A percentile compares a stretch with the other conserved stretches of the same genome.
Evolutionary conservation across 2,888 invertebrate species (phyloP).

Genomic region (Andricus quercusramuli): DNA sequence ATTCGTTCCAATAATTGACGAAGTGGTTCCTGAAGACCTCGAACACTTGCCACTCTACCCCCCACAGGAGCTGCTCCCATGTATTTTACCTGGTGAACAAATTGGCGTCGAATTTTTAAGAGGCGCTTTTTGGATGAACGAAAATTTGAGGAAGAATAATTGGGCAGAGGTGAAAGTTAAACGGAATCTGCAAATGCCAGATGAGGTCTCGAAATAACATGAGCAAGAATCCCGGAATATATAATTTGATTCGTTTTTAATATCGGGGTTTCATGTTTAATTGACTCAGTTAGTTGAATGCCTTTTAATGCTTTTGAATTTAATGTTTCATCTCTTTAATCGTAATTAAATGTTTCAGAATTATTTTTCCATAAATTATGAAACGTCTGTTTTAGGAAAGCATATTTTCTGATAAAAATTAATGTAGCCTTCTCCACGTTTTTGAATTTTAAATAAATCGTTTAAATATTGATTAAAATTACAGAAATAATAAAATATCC

Average conservation of each 20-base stretch:
- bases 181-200: neutral
- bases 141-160: neutral
- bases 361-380: too few relatives aligned
- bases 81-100: slow-evolving; percentile 85
- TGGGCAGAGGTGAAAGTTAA: neutral
- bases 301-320: neutral
- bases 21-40: slow-evolving; percentile 90
- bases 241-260: neutral
- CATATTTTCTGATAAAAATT: too few relatives aligned
- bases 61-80: slow-evolving; percentile 89
- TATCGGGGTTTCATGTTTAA: neutral
- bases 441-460: neutral
- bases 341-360: too few relatives aligned
- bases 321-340: too few relatives aligned
- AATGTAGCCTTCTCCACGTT: too few relatives aligned
- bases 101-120: neutral
- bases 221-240: neutral
- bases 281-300: neutral
- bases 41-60: slow-evolving; percentile 89
- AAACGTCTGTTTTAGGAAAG: too few relatives aligned
- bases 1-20: slow-evolving; percentile 74
- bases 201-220: neutral
- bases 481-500: neutral
- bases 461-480: neutral
- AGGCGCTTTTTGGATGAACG: neutral